Percentiles rank a stretch among this genome's conserved stretches.
Evolutionary conservation across 2,888 invertebrate genomes (phyloP).

Genomic region (Metallyticus violacea): DNA sequence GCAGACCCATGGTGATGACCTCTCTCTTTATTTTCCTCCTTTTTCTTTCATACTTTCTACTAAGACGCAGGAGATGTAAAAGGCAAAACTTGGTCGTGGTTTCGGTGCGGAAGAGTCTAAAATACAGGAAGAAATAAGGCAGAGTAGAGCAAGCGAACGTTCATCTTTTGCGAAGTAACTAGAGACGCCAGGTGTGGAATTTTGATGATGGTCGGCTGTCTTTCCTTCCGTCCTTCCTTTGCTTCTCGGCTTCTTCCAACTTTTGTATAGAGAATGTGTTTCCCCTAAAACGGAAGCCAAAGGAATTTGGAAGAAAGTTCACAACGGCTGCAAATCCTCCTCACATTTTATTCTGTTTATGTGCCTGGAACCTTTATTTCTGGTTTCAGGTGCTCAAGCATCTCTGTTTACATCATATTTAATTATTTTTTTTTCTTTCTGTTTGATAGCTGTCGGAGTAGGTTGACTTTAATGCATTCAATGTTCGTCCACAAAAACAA

Average conservation of each 20-base stretch:
- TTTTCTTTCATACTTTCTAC: slow-evolving; percentile 3
- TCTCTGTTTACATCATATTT: neutral
- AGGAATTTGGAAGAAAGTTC: neutral
- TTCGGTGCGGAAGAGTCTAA: neutral
- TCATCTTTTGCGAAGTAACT: slow-evolving; percentile 24
- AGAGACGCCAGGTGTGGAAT: slow-evolving; percentile 29
- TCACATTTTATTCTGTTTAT: neutral
- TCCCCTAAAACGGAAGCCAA: neutral
- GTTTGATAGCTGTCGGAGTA: too few species aligned
- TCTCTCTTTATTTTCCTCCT: neutral
- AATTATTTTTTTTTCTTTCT: too few species aligned
- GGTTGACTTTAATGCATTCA: too few species aligned
- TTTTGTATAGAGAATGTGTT: slow-evolving; percentile 13
- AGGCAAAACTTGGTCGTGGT: slow-evolving; percentile 10
- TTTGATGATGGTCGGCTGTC: slow-evolving; percentile 24
- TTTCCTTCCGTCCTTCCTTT: slow-evolving; percentile 2
- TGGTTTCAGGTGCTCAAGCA: too few species aligned
- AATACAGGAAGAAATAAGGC: slow-evolving; percentile 24
- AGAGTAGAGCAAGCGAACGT: slow-evolving; percentile 20
- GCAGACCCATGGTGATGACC: slow-evolving; percentile 9
- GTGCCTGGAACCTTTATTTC: neutral
- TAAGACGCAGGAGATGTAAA: slow-evolving; percentile 4
- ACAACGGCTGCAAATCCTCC: neutral
- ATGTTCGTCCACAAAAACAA: too few species aligned
- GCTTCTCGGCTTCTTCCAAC: neutral